Base-by-base conservation (phyloP, 2,888 invertebrate genomes). In the Dasypolia templi region DNA sequence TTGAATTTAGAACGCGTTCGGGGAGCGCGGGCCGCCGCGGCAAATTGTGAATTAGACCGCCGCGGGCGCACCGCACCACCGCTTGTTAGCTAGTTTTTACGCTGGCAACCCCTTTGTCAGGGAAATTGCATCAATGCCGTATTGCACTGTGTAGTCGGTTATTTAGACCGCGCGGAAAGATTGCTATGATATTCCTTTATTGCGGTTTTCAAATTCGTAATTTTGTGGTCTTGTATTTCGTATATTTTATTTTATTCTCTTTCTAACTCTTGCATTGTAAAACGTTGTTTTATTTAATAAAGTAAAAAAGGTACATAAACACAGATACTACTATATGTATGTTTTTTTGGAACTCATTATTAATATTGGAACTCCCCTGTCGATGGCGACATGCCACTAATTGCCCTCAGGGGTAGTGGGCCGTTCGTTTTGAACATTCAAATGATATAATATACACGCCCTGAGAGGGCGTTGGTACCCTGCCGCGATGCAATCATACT, bases 11-110 rank as follows among this genome's bases (percentile, higher is more conserved):
- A 92, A 91, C 89, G 92, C 90, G 91, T 89, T 93, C 93, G 92
- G 93, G 90, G 92, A 91, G 92, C 91, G 91, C 89, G 89, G 88
- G 90, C 89, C 82, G 90, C 87, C 82, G 89, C 87, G 89, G 92
- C 93, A 93, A 95, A 95, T 95, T 95, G 94, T 93, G 94, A 94
- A 95, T 94, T 94, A 95, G 94, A 90, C 87, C 89, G 90, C 90
- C 89, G 92, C 93, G 92, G 93, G 94, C 93, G 93, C 92, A 92
- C 89, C 89, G 91, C 91, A 86, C 88, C 86, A 81, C 87, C 88
- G 94, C 94, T 95, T 93, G 95, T 95, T 95, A 95, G 95, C 91
- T 95, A 95, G 95, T 95, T 95, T 95, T 95, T 95, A 93, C 93
- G 86, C 87, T 89, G 88, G 91, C 92, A 92, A 93, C 93, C 94